These are phyloP conservation scores for Homalodisca vitripennis DNA, from an alignment of 1,140 invertebrate genomes.

Conservation along the genomic window DNA sequence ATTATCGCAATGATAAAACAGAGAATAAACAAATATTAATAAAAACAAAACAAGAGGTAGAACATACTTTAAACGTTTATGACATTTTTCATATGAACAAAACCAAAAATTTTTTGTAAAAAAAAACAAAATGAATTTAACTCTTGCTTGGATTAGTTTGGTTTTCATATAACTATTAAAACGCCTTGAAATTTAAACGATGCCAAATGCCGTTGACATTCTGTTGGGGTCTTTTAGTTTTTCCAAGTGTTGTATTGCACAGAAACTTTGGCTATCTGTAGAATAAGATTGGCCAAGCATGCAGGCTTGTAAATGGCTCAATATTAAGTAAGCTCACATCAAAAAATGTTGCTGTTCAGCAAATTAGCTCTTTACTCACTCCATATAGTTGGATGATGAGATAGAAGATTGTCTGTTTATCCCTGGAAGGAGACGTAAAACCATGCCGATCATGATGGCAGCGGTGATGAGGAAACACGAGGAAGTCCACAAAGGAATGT, in stretches of 20 bases:
- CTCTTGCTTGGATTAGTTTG: too few relatives aligned
- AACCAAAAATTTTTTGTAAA: too few relatives aligned
- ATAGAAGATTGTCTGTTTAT: background rate
- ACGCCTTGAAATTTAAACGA: too few relatives aligned
- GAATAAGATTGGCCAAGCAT: background rate
- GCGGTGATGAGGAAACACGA: slow-evolving; percentile 46
- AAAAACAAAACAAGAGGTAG: too few relatives aligned
- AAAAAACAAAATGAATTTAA: too few relatives aligned
- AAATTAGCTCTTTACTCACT: too few relatives aligned
- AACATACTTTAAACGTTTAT: too few relatives aligned
- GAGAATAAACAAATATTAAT: too few relatives aligned
- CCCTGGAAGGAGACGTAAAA: background rate
- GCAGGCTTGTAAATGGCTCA: background rate
- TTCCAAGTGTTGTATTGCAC: background rate
- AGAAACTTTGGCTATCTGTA: background rate
- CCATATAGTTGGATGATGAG: background rate
- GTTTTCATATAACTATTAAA: too few relatives aligned
- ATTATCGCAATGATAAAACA: too few relatives aligned
- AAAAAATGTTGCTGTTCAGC: background rate
- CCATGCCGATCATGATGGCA: slow-evolving; percentile 34
- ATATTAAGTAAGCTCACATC: slow-evolving; percentile 27
- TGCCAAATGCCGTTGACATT: too few relatives aligned
- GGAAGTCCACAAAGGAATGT: slow-evolving; percentile 60
- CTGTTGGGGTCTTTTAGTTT: background rate
- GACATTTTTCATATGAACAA: too few relatives aligned